These are phyloP conservation scores for Coregonus suidteri DNA, from an alignment of 2,797 vertebrate species.

Conservation along the genomic window DNA sequence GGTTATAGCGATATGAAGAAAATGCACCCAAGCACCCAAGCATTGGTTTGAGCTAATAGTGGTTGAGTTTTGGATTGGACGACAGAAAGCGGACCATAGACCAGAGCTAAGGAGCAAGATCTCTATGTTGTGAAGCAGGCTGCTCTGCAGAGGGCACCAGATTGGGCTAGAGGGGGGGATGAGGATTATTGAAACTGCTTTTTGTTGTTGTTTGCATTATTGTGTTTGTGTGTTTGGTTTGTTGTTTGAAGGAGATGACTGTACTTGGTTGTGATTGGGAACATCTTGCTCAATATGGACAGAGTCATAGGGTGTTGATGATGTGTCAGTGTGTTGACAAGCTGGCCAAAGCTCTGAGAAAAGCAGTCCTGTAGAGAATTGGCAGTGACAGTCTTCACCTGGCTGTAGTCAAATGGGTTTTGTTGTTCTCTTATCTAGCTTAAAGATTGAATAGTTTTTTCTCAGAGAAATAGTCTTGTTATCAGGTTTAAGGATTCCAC, in stretches of 20 bases:
- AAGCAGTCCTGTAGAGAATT: background rate
- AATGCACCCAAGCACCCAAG: background rate
- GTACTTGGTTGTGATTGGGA: background rate
- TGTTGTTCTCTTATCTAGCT: background rate
- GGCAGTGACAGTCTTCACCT: background rate
- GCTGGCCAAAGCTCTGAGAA: background rate
- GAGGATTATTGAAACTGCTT: background rate
- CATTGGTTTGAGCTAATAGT: background rate
- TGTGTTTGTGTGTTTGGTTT: background rate
- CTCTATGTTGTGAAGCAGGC: background rate
- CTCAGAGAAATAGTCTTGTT: background rate
- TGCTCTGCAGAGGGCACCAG: background rate
- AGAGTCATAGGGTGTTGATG: background rate
- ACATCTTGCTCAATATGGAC: background rate
- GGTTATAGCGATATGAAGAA: background rate
- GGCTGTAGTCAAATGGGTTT: background rate
- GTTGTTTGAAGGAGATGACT: background rate
- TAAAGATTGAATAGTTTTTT: background rate
- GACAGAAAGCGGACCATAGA: background rate
- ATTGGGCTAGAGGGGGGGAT: background rate
- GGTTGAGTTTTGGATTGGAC: background rate
- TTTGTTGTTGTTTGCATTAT: background rate
- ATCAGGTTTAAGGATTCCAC: background rate
- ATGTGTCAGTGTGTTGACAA: background rate
- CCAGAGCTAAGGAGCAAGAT: background rate